Evolutionary conservation across 1,140 invertebrate genomes (phyloP).

Genomic region (Neelides sp.): DNA sequence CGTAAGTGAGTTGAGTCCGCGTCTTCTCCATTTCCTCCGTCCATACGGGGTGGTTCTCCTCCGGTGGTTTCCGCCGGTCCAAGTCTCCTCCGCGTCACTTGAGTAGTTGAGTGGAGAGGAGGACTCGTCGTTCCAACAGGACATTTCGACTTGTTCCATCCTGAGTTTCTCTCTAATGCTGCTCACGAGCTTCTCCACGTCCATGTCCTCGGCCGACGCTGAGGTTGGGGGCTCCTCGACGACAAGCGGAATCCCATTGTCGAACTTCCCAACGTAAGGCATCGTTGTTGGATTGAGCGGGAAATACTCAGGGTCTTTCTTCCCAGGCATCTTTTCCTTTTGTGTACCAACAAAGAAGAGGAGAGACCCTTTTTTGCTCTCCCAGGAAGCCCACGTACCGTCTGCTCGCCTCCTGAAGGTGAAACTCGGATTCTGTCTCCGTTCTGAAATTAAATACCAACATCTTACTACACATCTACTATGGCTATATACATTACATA

Average conservation of each 20-base stretch:
- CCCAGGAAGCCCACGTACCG: no score
- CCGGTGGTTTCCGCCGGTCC: no score
- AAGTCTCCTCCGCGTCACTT: no score
- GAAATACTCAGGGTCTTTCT: constrained; percentile 29
- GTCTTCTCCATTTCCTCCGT: background rate
- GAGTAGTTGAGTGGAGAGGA: background rate
- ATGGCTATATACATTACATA: no score
- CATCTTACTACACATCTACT: no score
- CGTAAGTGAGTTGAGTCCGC: background rate
- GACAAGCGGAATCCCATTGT: background rate
- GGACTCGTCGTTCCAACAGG: background rate
- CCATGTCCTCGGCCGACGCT: constrained; percentile 18
- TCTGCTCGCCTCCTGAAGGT: no score
- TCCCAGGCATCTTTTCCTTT: constrained; percentile 28
- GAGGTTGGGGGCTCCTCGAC: background rate
- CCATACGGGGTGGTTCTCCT: background rate
- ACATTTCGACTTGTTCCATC: constrained; percentile 18
- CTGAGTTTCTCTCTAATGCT: constrained; percentile 24
- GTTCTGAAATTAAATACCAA: no score
- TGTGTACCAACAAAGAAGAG: no score
- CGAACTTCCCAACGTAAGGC: constrained; percentile 18
- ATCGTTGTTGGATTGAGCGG: constrained; percentile 17
- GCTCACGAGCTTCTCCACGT: constrained; percentile 22
- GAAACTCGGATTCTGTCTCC: no score
- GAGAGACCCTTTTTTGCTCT: no score